These are phyloP conservation scores for Nerophis lumbriciformis DNA, from an alignment of 2,113 vertebrate genomes.

Conservation along the genomic window DNA sequence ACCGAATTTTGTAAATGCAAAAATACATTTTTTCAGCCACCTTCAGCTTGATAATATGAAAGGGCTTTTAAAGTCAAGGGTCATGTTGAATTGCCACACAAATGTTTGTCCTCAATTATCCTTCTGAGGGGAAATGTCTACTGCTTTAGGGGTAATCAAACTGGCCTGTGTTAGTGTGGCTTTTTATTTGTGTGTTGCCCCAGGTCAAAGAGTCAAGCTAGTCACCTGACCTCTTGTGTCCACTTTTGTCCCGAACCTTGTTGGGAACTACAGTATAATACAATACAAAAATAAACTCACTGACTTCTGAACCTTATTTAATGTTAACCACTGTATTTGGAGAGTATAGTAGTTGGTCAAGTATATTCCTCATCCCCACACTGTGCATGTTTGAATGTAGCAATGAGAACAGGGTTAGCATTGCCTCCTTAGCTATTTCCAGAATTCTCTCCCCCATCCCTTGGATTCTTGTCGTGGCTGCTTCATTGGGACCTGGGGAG, in stretches of 20 bases:
- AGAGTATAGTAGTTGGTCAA: background rate
- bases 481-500: slow-evolving; percentile 59
- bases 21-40: slow-evolving; percentile 74
- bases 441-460: slow-evolving; percentile 33
- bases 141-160: slow-evolving; percentile 82
- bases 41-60: slow-evolving; percentile 88
- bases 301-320: too few species aligned
- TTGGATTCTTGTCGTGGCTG: slow-evolving; percentile 53
- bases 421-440: slow-evolving; percentile 38
- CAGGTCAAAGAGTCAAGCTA: slow-evolving; percentile 63
- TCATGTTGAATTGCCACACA: slow-evolving; percentile 94
- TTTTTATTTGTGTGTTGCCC: slow-evolving; percentile 39
- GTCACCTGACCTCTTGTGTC: slow-evolving; percentile 43
- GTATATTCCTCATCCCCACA: background rate
- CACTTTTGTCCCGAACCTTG: slow-evolving; percentile 11
- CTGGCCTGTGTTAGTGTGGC: slow-evolving; percentile 41
- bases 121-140: slow-evolving; percentile 93
- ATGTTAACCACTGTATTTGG: too few species aligned
- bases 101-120: slow-evolving; percentile 98
- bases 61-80: slow-evolving; percentile 87
- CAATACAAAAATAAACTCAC: too few species aligned
- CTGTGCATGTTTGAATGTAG: slow-evolving; percentile 24
- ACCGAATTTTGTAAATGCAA: slow-evolving; percentile 1
- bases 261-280: background rate
- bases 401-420: slow-evolving; percentile 32